A percentile compares a stretch with the other conserved stretches of the same genome.
phyloP scores from a whole-genome alignment of 2,113 vertebrate genomes.

The Dipodomys ordii region DNA sequence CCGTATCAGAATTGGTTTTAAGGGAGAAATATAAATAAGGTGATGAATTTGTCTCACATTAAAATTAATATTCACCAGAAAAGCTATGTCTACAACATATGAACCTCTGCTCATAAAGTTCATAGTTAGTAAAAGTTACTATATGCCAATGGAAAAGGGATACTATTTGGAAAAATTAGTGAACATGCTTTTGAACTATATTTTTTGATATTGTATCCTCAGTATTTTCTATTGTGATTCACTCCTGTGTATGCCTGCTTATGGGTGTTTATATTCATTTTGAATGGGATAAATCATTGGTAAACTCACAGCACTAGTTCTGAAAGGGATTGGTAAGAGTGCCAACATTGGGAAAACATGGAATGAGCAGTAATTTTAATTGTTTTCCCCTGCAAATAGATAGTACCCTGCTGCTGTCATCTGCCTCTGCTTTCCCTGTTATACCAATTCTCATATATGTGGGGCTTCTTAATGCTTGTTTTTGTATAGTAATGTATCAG shows the following conservation, averaged over 20 bases:
- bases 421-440: neutral
- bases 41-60: neutral
- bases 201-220: neutral
- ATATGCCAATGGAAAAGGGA: neutral
- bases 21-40: conserved; percentile 1
- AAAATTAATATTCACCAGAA: conserved; percentile 4
- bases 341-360: neutral
- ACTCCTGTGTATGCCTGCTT: neutral
- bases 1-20: neutral
- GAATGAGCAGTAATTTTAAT: neutral
- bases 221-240: neutral
- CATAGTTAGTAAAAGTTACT: conserved; percentile 51
- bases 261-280: neutral
- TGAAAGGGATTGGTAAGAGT: neutral
- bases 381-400: neutral
- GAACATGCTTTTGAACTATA: neutral
- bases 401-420: neutral
- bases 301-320: neutral
- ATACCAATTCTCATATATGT: no score
- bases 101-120: conserved; percentile 24
- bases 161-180: conserved; percentile 42
- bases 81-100: neutral
- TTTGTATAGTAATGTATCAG: neutral
- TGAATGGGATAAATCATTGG: neutral
- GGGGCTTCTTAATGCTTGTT: neutral